Base-by-base conservation (phyloP, 35 echinoderm and acorn worm species). In the Apostichopus parvimensis region DNA sequence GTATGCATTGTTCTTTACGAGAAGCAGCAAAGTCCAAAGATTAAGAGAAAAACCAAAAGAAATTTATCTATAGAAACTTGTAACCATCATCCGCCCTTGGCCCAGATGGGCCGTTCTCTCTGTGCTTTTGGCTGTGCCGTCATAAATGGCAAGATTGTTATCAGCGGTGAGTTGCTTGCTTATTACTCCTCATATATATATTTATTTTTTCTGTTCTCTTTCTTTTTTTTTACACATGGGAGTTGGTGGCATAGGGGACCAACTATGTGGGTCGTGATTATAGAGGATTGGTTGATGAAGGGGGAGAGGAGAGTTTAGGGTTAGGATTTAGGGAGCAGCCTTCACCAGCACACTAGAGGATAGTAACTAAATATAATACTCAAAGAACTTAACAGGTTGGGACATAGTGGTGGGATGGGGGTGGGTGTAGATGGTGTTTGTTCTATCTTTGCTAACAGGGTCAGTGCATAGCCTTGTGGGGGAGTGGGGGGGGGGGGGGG, bases 31-130 rank as follows among this genome's bases (percentile, higher is more conserved):
- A 94, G 73, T 65, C 77, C 92, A 75, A 91, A 94, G 64, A 87
- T 92, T 23, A 96, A 88, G 73, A 83, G 87, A 25, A 89, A 79
- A 89, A 54, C 76, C 23, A 64, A 66, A 22, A 84, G 93, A 15
- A 87, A 92, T 28, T 90, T 98, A 64, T 98, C 97, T 12, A 94
- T 98, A 53, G 93, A 96, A 61, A 96, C 91, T 17, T 93, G 94
- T n/a, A 79, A 93, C 52, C 91, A 82, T 10, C 94, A 95, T 79
- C 94, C 97, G 24, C 65, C 93, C 45, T 89, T 98, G 17, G 93
- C 97, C 34, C 70, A 93, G 21, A 96, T 98, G 94, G 66, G 87
- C 22, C 76, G 90, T 89, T 45, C 95, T 70, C 87, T 93, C 26
- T 94, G 93, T 90, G 97, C 97, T 54, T 82, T 95, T 9, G 97